Conservation (phyloP, 2,888 invertebrate species). For the Ectobius pallidus region DNA sequence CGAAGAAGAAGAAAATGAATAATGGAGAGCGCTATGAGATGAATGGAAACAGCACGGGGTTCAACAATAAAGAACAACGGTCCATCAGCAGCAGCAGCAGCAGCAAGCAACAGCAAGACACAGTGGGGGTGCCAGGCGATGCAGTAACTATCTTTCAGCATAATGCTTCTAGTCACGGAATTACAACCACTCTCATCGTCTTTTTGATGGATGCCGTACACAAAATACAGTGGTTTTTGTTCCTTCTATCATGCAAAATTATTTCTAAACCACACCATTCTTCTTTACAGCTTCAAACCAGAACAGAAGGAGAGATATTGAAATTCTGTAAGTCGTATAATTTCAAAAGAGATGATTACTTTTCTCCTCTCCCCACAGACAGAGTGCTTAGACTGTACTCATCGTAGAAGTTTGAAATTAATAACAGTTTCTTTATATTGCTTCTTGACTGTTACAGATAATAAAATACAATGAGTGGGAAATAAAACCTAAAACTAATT, state of each 20-base stretch:
- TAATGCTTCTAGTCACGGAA: slow-evolving; percentile 19
- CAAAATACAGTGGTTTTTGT: neutral
- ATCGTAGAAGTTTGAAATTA: too few species aligned
- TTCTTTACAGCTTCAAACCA: neutral
- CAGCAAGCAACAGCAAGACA: neutral
- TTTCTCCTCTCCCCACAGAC: too few species aligned
- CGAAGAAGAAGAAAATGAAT: slow-evolving; percentile 14
- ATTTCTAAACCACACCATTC: slow-evolving; percentile 17
- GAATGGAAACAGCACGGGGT: slow-evolving; percentile 22
- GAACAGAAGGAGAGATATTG: too few species aligned
- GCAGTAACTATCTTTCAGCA: neutral
- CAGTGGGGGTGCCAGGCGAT: neutral
- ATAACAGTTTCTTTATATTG: too few species aligned
- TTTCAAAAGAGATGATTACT: too few species aligned
- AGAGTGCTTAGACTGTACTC: too few species aligned
- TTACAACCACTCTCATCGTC: slow-evolving; percentile 14
- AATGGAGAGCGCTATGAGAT: slow-evolving; percentile 23
- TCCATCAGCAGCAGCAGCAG: slow-evolving; percentile 15
- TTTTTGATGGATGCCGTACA: slow-evolving; percentile 16
- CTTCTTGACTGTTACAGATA: too few species aligned
- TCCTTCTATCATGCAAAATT: slow-evolving; percentile 18
- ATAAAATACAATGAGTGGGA: too few species aligned
- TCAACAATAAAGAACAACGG: slow-evolving; percentile 25
- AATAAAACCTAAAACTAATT: too few species aligned
- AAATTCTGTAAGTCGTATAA: too few species aligned